Percentiles rank a stretch among this genome's conserved stretches.
phyloP scores from a whole-genome alignment of 2,113 vertebrate genomes.

The Triplophysa dalaica region DNA sequence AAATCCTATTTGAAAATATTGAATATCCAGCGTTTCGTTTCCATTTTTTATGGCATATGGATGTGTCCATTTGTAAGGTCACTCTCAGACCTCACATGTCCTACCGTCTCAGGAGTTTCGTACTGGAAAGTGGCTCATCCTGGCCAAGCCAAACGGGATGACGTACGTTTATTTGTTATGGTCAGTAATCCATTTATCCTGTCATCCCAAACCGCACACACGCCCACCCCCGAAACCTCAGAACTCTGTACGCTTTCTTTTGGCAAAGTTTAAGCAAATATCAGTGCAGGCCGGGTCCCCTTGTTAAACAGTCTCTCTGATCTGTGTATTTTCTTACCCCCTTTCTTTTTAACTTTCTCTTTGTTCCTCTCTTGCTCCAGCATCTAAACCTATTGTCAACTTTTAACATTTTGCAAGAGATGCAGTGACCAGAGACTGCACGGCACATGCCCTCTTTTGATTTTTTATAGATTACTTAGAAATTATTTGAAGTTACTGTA shows the following conservation, averaged over 20 bases:
- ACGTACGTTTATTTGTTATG: conserved; percentile 55
- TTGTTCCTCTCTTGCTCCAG: background rate
- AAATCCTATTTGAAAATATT: conserved; percentile 36
- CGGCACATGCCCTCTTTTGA: too few relatives aligned
- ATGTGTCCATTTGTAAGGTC: conserved; percentile 32
- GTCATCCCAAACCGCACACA: conserved; percentile 45
- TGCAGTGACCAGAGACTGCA: conserved; percentile 2
- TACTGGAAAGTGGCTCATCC: conserved; percentile 45
- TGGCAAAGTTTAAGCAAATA: conserved; percentile 53
- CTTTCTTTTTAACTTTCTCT: background rate
- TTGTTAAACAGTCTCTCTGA: conserved; percentile 39
- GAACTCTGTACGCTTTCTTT: conserved; percentile 54
- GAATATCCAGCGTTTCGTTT: conserved; percentile 25
- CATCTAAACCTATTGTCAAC: conserved; percentile 26
- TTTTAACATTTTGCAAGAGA: conserved; percentile 49
- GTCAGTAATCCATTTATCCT: conserved; percentile 55
- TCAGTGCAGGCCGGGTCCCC: conserved; percentile 47
- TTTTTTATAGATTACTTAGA: too few relatives aligned
- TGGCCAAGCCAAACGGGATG: conserved; percentile 44
- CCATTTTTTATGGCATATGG: background rate
- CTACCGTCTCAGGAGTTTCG: conserved; percentile 50
- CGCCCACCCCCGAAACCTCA: conserved; percentile 43
- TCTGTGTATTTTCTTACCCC: conserved; percentile 22
- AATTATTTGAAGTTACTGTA: too few relatives aligned
- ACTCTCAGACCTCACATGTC: conserved; percentile 41